phyloP scores from a whole-genome alignment of 2,888 invertebrate genomes.

The Dynastes grantii region DNA sequence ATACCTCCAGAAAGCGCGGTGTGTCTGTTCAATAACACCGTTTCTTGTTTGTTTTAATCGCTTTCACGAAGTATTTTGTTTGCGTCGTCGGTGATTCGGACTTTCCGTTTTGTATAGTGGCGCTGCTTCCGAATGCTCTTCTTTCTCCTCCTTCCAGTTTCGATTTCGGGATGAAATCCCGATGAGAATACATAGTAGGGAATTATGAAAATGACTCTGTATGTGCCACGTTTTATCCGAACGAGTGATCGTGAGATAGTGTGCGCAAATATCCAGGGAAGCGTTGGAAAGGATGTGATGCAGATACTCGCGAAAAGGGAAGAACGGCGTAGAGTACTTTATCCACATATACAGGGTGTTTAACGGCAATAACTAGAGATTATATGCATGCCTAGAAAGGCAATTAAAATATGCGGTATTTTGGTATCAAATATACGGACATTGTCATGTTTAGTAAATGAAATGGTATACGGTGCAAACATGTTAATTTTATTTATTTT shows the following conservation, averaged over 20 bases:
- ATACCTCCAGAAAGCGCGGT: conserved; percentile 22
- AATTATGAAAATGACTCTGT: conserved; percentile 75
- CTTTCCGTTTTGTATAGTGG: conserved; percentile 42
- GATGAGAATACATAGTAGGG: conserved; percentile 75
- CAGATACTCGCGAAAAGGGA: conserved; percentile 23
- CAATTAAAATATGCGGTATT: too few relatives aligned
- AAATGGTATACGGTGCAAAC: too few relatives aligned
- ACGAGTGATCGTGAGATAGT: conserved; percentile 49
- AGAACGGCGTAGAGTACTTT: not conserved
- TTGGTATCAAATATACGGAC: too few relatives aligned
- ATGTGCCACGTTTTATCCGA: conserved; percentile 57
- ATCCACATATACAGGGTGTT: not conserved
- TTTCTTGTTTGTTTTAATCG: conserved; percentile 40
- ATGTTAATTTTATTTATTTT: too few relatives aligned
- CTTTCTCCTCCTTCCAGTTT: conserved; percentile 38
- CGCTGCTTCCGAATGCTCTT: conserved; percentile 55
- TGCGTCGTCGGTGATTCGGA: conserved; percentile 64
- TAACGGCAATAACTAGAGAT: not conserved
- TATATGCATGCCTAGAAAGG: too few relatives aligned
- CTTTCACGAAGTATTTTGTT: conserved; percentile 63
- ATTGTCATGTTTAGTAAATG: too few relatives aligned
- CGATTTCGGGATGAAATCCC: conserved; percentile 45
- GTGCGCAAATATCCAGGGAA: conserved; percentile 45
- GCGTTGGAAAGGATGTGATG: conserved; percentile 29
- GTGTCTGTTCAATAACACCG: conserved; percentile 26